phyloP scores from a whole-genome alignment of 2,113 vertebrate species.

The Lepisosteus oculatus region DNA sequence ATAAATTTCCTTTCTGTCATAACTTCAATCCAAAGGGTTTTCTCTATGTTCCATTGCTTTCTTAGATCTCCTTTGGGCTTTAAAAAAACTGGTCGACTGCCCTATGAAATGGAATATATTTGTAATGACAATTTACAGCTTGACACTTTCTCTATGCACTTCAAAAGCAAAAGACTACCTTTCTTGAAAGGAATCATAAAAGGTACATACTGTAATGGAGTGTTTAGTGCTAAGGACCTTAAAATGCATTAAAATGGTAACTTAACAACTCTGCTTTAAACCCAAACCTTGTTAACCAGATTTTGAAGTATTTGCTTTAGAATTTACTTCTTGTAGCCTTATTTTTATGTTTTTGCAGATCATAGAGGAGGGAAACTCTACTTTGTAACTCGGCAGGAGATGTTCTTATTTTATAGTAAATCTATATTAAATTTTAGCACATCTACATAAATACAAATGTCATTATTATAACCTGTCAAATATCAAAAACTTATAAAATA shows the following conservation, averaged over 20 bases:
- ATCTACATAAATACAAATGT: too few species aligned
- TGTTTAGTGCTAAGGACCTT: slow-evolving; percentile 54
- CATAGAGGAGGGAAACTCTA: too few species aligned
- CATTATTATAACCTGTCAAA: too few species aligned
- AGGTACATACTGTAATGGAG: slow-evolving; percentile 35
- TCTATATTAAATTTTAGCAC: too few species aligned
- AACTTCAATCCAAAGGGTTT: not conserved
- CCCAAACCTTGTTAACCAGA: not conserved
- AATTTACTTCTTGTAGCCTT: too few species aligned
- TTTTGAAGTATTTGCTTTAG: too few species aligned
- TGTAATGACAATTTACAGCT: slow-evolving; percentile 36
- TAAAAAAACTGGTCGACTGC: not conserved
- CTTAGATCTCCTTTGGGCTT: slow-evolving; percentile 25
- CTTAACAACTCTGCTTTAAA: slow-evolving; percentile 42
- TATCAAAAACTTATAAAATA: too few species aligned
- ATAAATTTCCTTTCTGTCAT: slow-evolving; percentile 1
- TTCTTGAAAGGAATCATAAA: slow-evolving; percentile 32
- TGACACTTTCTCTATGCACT: slow-evolving; percentile 30
- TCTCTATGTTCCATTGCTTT: slow-evolving; percentile 10
- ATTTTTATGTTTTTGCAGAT: too few species aligned
- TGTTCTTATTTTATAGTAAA: too few species aligned
- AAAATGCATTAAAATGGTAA: slow-evolving; percentile 46
- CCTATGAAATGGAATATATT: slow-evolving; percentile 29
- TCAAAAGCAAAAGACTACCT: slow-evolving; percentile 28
- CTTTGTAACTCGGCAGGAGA: too few species aligned